Conservation (phyloP, 2,888 invertebrate species). For the Spialia ferax region DNA sequence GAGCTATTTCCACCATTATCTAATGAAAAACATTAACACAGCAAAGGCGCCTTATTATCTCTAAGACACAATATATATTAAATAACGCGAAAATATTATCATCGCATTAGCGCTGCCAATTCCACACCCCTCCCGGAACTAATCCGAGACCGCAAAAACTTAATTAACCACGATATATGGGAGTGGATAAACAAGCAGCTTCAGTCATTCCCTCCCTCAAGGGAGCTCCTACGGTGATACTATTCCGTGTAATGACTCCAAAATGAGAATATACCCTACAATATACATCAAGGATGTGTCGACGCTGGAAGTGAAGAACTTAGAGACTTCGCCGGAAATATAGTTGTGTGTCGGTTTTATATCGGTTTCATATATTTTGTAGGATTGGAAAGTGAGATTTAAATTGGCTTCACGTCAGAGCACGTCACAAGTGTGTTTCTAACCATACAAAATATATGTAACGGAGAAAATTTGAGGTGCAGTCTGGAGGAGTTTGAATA, state of each 20-base stretch:
- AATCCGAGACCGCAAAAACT: constrained; percentile 82
- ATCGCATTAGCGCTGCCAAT: constrained; percentile 62
- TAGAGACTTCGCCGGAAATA: no score
- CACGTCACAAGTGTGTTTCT: no score
- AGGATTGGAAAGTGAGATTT: no score
- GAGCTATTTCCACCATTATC: no score
- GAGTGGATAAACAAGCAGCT: constrained; percentile 80
- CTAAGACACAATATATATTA: constrained; percentile 12
- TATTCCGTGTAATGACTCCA: constrained; percentile 86
- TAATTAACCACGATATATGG: constrained; percentile 83
- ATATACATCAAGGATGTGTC: constrained; percentile 55
- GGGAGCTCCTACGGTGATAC: constrained; percentile 83
- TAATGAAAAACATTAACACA: neutral
- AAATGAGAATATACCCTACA: constrained; percentile 81
- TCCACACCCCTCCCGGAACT: constrained; percentile 60
- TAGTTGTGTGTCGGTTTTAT: no score
- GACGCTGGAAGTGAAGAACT: neutral
- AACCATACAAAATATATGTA: no score
- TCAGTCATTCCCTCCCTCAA: constrained; percentile 74
- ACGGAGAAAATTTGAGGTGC: no score
- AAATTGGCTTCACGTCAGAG: no score
- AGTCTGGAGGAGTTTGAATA: no score
- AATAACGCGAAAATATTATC: constrained; percentile 49
- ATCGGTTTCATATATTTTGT: no score
- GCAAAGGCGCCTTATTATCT: neutral